phyloP scores from a whole-genome alignment of 2,113 vertebrate genomes.

The Ondatra zibethicus region DNA sequence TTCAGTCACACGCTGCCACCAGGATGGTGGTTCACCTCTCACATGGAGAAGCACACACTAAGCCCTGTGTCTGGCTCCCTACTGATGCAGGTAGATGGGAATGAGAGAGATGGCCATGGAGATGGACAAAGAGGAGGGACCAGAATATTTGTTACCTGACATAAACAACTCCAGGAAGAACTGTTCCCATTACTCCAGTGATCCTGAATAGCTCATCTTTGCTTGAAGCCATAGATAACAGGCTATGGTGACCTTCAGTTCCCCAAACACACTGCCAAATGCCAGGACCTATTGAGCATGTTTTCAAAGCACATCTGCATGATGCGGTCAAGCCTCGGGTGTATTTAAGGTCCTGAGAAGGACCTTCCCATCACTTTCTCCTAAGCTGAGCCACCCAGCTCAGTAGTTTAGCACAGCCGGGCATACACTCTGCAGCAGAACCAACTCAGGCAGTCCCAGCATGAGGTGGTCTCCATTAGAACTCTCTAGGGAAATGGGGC shows the following conservation, averaged over 20 bases:
- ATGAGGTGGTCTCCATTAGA: not conserved
- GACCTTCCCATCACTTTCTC: accelerated
- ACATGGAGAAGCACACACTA: no score
- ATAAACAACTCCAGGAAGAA: not conserved
- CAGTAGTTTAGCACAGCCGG: not conserved
- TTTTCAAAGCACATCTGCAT: not conserved
- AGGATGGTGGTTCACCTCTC: no score
- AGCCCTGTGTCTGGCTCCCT: not conserved
- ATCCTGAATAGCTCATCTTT: not conserved
- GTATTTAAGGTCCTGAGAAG: not conserved
- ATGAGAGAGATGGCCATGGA: accelerated
- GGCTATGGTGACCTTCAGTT: not conserved
- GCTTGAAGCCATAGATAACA: not conserved
- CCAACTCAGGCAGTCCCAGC: not conserved
- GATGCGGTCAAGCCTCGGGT: not conserved
- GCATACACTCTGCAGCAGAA: not conserved
- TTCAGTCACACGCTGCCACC: no score
- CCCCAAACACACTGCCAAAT: no score
- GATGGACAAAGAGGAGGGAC: not conserved
- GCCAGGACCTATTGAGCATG: no score
- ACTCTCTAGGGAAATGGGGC: no score
- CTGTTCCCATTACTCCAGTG: not conserved
- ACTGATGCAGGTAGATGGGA: accelerated
- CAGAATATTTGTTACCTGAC: not conserved
- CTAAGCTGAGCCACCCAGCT: not conserved